Percentiles rank a stretch among this genome's conserved stretches.
Conservation (phyloP, 2,113 vertebrate genomes). For the Melanocharis versteri region DNA sequence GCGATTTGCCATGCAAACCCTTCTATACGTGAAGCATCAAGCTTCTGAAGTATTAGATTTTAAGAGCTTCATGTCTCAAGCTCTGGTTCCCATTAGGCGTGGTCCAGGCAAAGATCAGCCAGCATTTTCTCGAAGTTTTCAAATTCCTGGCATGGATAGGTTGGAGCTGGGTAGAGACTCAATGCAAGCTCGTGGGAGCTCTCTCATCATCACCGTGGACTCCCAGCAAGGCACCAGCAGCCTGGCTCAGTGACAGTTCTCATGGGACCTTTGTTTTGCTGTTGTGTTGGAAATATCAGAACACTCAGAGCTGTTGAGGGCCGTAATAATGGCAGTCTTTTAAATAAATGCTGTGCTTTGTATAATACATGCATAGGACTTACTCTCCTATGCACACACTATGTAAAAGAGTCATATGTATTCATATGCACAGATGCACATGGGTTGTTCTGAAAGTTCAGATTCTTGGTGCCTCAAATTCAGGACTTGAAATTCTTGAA, state of each 20-base stretch:
- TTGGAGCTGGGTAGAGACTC: background rate
- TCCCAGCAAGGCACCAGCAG: background rate
- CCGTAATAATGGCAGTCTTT: background rate
- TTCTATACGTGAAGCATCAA: background rate
- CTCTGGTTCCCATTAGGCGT: background rate
- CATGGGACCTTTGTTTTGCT: background rate
- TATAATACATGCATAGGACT: too few species aligned
- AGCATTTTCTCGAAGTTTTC: background rate
- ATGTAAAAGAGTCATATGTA: background rate
- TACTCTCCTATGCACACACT: background rate
- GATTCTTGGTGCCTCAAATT: background rate
- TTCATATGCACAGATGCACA: background rate
- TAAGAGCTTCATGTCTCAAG: background rate
- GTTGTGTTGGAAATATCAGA: background rate
- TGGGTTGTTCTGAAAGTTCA: background rate
- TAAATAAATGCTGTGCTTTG: background rate
- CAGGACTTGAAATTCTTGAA: background rate
- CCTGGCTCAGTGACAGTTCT: background rate
- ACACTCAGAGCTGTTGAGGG: background rate
- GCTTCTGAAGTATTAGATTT: background rate
- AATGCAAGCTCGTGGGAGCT: accelerated
- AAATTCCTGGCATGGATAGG: background rate
- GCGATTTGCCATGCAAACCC: background rate
- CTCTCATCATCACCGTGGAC: background rate
- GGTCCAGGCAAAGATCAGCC: background rate